Percentiles rank a stretch among this genome's conserved stretches.
Conservation (phyloP, 2,888 invertebrate genomes). For the Emesis castigata region DNA sequence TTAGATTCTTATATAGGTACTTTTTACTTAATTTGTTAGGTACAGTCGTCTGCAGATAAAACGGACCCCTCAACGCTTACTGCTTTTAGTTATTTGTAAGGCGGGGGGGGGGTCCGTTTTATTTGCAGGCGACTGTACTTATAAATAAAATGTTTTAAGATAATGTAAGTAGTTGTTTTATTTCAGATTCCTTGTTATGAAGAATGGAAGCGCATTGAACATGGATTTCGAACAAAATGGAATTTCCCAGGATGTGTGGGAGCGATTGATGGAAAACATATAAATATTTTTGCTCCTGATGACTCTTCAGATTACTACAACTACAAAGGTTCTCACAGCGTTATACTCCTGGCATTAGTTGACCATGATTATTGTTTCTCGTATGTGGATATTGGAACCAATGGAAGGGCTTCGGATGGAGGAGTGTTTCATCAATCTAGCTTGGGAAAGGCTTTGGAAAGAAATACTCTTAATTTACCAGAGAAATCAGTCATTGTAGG, state of each 20-base stretch:
- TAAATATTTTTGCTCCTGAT: conserved; percentile 10
- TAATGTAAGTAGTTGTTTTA: no score
- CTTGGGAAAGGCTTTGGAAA: conserved; percentile 27
- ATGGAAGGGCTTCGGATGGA: conserved; percentile 68
- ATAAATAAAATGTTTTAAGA: no score
- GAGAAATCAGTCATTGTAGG: conserved; percentile 62
- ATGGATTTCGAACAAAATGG: conserved; percentile 5
- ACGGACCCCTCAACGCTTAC: no score
- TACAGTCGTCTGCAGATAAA: no score
- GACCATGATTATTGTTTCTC: conserved; percentile 53
- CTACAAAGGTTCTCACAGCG: conserved; percentile 17
- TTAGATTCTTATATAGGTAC: no score
- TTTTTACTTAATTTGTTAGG: no score
- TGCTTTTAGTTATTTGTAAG: no score
- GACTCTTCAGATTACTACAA: conserved; percentile 2
- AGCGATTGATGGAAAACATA: not conserved
- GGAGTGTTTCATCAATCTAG: conserved; percentile 32
- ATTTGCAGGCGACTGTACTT: no score
- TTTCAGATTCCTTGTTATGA: not conserved
- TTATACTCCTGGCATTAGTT: conserved; percentile 54
- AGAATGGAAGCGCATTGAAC: conserved; percentile 14
- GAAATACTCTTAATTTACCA: conserved; percentile 26
- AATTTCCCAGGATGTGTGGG: not conserved
- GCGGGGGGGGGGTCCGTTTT: no score
- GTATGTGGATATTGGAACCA: conserved; percentile 60